A percentile compares a stretch with the other conserved stretches of the same genome.
Evolutionary conservation across 2,113 vertebrate genomes (phyloP).

Genomic region (Brachypteracias leptosomus): DNA sequence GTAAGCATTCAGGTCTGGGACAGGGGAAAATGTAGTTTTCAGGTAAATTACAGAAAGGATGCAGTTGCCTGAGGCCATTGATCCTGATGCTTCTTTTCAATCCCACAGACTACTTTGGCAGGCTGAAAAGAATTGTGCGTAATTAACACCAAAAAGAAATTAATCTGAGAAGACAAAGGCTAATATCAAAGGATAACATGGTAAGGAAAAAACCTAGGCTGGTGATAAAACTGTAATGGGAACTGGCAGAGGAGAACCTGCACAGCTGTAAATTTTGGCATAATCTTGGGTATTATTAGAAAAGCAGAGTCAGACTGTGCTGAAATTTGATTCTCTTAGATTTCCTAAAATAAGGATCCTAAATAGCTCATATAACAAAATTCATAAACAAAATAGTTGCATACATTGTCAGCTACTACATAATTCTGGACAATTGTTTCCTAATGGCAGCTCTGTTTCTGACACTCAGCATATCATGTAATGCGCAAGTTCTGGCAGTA

Average conservation of each 20-base stretch:
- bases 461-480: too few relatives aligned
- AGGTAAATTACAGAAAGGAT: background rate
- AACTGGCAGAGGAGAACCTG: background rate
- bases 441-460: background rate
- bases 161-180: slow-evolving; percentile 21
- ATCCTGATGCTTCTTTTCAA: background rate
- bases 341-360: background rate
- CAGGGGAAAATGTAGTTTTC: background rate
- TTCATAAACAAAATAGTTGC: background rate
- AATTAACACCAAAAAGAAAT: background rate
- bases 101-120: background rate
- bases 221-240: background rate
- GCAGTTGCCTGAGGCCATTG: background rate
- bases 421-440: background rate
- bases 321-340: background rate
- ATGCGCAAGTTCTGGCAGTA: background rate
- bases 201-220: background rate
- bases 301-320: background rate
- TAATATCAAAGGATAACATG: background rate
- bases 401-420: background rate
- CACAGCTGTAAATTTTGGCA: slow-evolving; percentile 27
- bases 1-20: background rate
- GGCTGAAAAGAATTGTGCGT: background rate
- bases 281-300: background rate
- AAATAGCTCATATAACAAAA: background rate